Evolutionary conservation across 2,797 vertebrate genomes (phyloP).

Genomic region (Hephaestus fuliginosus): DNA sequence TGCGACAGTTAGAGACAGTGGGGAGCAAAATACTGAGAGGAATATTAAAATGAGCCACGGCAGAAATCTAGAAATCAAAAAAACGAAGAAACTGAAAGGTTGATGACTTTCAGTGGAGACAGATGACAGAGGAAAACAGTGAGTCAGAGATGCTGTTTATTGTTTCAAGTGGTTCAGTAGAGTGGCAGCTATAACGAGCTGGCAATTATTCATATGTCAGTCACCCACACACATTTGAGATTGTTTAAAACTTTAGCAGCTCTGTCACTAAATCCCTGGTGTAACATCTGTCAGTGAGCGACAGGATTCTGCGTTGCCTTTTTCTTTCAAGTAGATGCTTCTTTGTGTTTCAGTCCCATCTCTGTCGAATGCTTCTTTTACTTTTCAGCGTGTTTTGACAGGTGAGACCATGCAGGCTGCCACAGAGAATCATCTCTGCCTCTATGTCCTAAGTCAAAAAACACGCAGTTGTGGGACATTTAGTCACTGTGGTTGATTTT

Average conservation of each 20-base stretch:
- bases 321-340: conserved; percentile 42
- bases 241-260: conserved; percentile 64
- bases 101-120: conserved; percentile 52
- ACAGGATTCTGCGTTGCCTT: conserved; percentile 15
- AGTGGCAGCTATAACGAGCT: conserved; percentile 69
- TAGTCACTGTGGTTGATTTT: conserved; percentile 23
- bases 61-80: conserved; percentile 43
- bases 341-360: conserved; percentile 46
- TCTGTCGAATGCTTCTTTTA: conserved; percentile 20
- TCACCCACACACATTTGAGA: conserved; percentile 60
- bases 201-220: conserved; percentile 70
- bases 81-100: conserved; percentile 35
- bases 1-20: conserved; percentile 55
- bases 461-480: conserved; percentile 17
- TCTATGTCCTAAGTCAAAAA: conserved; percentile 27
- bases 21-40: conserved; percentile 17
- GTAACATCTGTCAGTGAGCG: conserved; percentile 49
- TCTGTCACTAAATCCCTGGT: conserved; percentile 55
- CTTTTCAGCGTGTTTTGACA: conserved; percentile 49
- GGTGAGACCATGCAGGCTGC: conserved; percentile 50
- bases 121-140: conserved; percentile 41
- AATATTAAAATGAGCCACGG: not conserved
- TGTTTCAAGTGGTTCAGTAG: conserved; percentile 66
- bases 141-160: conserved; percentile 63
- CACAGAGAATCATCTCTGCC: conserved; percentile 22